Evolutionary conservation across 2,888 invertebrate species (phyloP).

Genomic region (Leptopilina myrica): DNA sequence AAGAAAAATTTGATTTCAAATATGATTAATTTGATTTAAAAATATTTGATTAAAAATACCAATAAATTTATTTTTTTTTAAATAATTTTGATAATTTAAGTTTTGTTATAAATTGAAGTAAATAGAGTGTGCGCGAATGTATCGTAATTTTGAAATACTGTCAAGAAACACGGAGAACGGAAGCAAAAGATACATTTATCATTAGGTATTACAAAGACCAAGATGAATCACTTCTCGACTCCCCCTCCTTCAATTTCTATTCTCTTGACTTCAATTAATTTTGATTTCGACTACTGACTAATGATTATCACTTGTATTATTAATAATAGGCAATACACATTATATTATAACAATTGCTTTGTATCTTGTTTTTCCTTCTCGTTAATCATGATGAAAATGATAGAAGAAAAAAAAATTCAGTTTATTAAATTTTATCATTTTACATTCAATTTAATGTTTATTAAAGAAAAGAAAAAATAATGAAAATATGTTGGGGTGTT

Average conservation of each 20-base stretch:
- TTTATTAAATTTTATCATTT: not conserved
- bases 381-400: too few relatives aligned
- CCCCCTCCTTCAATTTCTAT: slow-evolving; percentile 14
- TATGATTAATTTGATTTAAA: too few relatives aligned
- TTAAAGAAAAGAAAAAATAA: not conserved
- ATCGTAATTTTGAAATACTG: not conserved
- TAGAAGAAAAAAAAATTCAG: not conserved
- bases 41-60: too few relatives aligned
- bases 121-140: slow-evolving; percentile 11
- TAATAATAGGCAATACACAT: not conserved
- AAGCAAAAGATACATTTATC: slow-evolving; percentile 52
- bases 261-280: slow-evolving; percentile 29
- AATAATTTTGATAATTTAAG: not conserved
- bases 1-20: too few relatives aligned
- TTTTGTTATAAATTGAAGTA: slow-evolving; percentile 4
- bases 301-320: slow-evolving; percentile 13
- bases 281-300: not conserved
- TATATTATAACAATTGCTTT: not conserved
- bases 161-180: not conserved
- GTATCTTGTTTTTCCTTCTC: too few relatives aligned
- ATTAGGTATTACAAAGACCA: slow-evolving; percentile 52
- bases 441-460: not conserved
- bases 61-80: not conserved
- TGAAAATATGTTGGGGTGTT: not conserved
- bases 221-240: slow-evolving; percentile 53